Evolutionary conservation across 2,113 vertebrate species (phyloP).

Genomic region (Alligator sinensis): DNA sequence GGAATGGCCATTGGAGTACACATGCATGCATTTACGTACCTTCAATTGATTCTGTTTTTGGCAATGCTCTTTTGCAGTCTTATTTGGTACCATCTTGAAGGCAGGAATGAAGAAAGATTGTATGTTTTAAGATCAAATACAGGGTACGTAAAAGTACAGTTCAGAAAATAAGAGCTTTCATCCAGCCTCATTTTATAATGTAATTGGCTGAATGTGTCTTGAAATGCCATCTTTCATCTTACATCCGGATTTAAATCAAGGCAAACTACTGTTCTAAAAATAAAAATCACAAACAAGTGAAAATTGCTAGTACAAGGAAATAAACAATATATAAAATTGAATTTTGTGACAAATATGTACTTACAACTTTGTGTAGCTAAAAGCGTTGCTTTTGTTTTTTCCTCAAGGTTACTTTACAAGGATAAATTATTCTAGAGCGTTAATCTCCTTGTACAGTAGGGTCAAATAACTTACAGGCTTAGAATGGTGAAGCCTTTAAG

Average conservation of each 20-base stretch:
- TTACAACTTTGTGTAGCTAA: conserved; percentile 12
- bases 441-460: not conserved
- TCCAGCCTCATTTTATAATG: not conserved
- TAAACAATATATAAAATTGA: not conserved
- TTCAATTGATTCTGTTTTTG: not conserved
- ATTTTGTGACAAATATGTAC: conserved; percentile 3
- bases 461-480: conserved; percentile 40
- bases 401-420: conserved; percentile 1
- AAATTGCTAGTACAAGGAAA: conserved; percentile 37
- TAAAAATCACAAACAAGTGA: conserved; percentile 33
- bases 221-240: conserved; percentile 28
- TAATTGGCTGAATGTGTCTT: conserved; percentile 25
- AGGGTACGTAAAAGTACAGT: not conserved
- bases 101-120: not conserved
- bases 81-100: not conserved
- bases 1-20: not conserved
- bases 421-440: not conserved
- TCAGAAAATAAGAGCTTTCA: conserved; percentile 18
- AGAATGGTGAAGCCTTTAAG: conserved; percentile 4
- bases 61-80: not conserved
- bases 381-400: not conserved
- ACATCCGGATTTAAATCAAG: conserved; percentile 15
- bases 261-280: conserved; percentile 17
- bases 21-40: not conserved
- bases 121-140: not conserved